phyloP scores from a whole-genome alignment of 2,113 vertebrate species.

The Motacilla alba region DNA sequence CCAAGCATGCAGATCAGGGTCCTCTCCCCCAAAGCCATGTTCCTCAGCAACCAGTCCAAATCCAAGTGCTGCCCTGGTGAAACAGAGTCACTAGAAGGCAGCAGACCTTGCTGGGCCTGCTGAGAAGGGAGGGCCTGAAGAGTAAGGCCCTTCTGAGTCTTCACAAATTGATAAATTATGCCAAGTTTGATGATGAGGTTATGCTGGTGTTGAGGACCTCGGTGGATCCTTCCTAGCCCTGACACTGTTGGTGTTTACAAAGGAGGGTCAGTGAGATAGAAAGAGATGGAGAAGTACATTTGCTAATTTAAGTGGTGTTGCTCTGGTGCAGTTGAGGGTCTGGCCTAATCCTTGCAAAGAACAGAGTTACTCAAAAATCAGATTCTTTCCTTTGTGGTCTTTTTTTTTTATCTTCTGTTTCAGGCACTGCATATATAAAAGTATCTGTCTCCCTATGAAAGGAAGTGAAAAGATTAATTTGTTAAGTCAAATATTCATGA shows the following conservation, averaged over 20 bases:
- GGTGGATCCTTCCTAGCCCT: background rate
- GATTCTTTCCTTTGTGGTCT: background rate
- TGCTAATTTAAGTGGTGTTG: background rate
- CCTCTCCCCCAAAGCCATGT: background rate
- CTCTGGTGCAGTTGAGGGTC: background rate
- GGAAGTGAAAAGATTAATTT: slow-evolving; percentile 34
- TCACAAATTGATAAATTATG: background rate
- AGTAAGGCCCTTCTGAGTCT: background rate
- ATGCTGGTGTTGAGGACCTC: background rate
- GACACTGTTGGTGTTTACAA: background rate
- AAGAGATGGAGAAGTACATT: background rate
- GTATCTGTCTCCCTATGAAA: background rate
- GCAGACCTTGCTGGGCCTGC: background rate
- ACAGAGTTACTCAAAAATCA: background rate
- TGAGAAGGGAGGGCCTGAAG: background rate
- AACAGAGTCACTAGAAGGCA: background rate
- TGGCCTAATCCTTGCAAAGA: background rate
- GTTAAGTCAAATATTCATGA: slow-evolving; percentile 32
- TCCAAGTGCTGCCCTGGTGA: background rate
- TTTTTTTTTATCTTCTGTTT: background rate
- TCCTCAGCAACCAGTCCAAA: background rate
- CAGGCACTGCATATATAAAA: background rate
- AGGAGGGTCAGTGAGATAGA: background rate
- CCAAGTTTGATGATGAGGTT: background rate
- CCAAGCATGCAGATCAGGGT: background rate